Percentiles rank a stretch among this genome's conserved stretches.
phyloP scores from a whole-genome alignment of 2,113 vertebrate species.

The Albula goreensis region DNA sequence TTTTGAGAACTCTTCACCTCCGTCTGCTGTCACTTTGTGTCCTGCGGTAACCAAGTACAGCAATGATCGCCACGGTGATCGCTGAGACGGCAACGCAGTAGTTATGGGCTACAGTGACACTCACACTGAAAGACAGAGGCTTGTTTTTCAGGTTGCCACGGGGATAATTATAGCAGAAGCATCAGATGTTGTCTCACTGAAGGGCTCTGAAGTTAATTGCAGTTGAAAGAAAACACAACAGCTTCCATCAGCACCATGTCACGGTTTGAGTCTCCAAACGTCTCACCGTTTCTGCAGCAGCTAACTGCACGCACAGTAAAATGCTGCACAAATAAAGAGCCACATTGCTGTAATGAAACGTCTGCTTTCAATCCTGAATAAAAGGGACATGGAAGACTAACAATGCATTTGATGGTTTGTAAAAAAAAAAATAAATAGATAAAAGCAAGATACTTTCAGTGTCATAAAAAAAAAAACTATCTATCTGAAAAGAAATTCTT shows the following conservation, averaged over 20 bases:
- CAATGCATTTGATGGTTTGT: no score
- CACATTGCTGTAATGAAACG: background rate
- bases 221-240: constrained; percentile 8
- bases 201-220: constrained; percentile 2
- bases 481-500: no score
- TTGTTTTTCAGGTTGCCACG: background rate
- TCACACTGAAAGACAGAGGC: background rate
- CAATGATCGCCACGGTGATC: background rate
- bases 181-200: constrained; percentile 7
- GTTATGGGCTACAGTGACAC: background rate
- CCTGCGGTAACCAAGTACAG: background rate
- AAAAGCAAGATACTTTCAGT: background rate
- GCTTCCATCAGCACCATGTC: background rate
- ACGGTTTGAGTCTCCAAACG: background rate
- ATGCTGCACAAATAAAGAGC: background rate
- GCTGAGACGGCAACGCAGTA: background rate
- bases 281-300: background rate
- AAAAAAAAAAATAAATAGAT: background rate
- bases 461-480: no score
- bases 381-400: background rate
- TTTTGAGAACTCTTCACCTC: background rate
- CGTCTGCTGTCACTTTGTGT: background rate
- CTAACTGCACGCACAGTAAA: background rate
- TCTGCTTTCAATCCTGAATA: background rate
- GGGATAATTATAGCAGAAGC: constrained; percentile 19